Evolutionary conservation across 92 coral and sea anemone species (phyloP), one percentile per base, ranked within the genome.

Genomic region (Palythoa heliodiscus): DNA sequence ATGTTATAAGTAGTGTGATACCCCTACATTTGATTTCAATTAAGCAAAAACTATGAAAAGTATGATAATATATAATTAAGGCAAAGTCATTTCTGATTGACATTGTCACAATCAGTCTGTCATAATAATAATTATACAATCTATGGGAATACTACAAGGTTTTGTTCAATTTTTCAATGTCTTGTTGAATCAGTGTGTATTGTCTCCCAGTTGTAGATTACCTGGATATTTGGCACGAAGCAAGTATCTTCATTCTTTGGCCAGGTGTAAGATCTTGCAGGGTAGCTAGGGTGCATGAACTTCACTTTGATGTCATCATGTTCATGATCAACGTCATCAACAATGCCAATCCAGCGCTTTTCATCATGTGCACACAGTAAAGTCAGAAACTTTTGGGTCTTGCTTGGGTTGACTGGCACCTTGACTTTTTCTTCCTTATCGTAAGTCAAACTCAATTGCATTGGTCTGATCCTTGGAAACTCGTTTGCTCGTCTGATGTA

Each of bases 191-290:
- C 71, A 87, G 80, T 50, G 73, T 87, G 89, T 87, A 87, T 50
- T 87, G 86, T 87, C 89, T 87, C 66, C 86, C 80, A 52, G 86
- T 87, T 87, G 52, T 64, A 87, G 58, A 23, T 77, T 35, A 71
- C 73, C 6, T 11, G 17, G 19, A 29, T 29, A 29, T 29, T 29
- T 29, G 1, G 35, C 35, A 29, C 35, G 1, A 1, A 29, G 35
- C 35, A 29, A 29, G 35, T 29, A 1, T 29, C 35, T 29, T 29
- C 35, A 29, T 29, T 29, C 35, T 29, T 29, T 29, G 35, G 1
- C 35, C 35, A 29, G 35, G 35, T 29, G 0, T 29, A 29, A 29
- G 35, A 29, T 29, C 35, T 29, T 29, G 0, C 1, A 29, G 35
- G 35, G 35, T 29, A 29, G 35, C 35, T 29, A 0, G 35, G 35